Conservation (phyloP, 2,888 invertebrate species). For the Aricia artaxerxes region DNA sequence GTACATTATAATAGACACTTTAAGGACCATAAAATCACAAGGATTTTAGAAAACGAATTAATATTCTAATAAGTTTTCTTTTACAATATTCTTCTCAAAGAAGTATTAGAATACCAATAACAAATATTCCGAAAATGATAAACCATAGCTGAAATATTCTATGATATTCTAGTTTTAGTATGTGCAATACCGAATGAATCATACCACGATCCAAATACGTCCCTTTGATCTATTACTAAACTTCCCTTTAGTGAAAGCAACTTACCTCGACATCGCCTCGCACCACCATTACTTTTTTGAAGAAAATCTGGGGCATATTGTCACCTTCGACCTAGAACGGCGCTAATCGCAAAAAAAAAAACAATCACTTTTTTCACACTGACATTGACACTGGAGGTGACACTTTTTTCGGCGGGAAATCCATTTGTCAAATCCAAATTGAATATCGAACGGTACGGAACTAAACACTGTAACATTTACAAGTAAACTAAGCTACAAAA, state of each 20-base stretch:
- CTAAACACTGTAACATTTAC: slow-evolving; percentile 69
- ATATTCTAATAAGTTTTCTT: no score
- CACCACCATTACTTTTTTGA: slow-evolving; percentile 78
- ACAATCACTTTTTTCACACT: slow-evolving; percentile 38
- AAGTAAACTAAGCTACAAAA: slow-evolving; percentile 69
- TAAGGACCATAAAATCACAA: neutral
- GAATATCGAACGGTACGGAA: slow-evolving; percentile 47
- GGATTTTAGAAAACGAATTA: neutral
- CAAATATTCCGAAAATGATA: neutral
- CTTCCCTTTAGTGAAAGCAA: slow-evolving; percentile 64
- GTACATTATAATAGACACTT: neutral
- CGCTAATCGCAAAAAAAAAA: slow-evolving; percentile 35
- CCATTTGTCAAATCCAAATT: slow-evolving; percentile 23
- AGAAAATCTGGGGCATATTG: slow-evolving; percentile 77
- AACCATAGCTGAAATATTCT: neutral
- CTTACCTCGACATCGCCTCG: slow-evolving; percentile 72
- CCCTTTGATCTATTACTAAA: slow-evolving; percentile 22
- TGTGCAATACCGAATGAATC: neutral
- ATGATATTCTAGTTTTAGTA: neutral
- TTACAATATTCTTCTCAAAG: no score
- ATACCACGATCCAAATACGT: neutral
- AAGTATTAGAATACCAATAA: no score
- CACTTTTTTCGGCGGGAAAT: slow-evolving; percentile 35
- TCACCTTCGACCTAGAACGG: slow-evolving; percentile 52
- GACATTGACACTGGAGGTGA: slow-evolving; percentile 33